Conservation (phyloP, 2,888 invertebrate species). For the Choristoneura rosaceana region DNA sequence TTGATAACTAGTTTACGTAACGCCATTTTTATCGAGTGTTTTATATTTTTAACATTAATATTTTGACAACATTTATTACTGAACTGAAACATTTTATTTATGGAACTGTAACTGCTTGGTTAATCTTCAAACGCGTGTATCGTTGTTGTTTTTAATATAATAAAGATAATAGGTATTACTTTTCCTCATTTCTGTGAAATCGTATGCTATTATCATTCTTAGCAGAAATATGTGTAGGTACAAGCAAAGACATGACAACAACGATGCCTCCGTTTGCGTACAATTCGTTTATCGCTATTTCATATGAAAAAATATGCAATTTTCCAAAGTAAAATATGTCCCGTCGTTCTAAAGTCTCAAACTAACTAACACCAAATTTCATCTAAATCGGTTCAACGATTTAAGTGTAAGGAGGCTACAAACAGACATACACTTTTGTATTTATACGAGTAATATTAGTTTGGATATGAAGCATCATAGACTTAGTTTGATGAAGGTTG, state of each 20-base stretch:
- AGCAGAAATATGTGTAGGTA: not conserved
- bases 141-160: slow-evolving; percentile 11
- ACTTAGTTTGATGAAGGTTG: too few relatives aligned
- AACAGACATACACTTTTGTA: too few relatives aligned
- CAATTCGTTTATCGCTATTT: too few relatives aligned
- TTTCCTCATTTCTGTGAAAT: slow-evolving; percentile 10
- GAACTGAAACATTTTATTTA: not conserved
- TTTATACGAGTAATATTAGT: not conserved
- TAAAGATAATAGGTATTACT: slow-evolving; percentile 1
- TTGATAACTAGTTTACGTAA: slow-evolving; percentile 20
- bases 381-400: too few relatives aligned
- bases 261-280: too few relatives aligned
- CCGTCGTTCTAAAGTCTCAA: too few relatives aligned
- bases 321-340: too few relatives aligned
- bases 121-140: not conserved
- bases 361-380: too few relatives aligned
- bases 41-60: not conserved
- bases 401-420: too few relatives aligned
- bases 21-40: not conserved
- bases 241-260: not conserved
- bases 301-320: too few relatives aligned
- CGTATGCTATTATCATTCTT: not conserved
- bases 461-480: too few relatives aligned
- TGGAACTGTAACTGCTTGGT: not conserved
- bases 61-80: slow-evolving; percentile 1